phyloP scores from a whole-genome alignment of 1,140 invertebrate genomes.

The Diuraphis noxia region DNA sequence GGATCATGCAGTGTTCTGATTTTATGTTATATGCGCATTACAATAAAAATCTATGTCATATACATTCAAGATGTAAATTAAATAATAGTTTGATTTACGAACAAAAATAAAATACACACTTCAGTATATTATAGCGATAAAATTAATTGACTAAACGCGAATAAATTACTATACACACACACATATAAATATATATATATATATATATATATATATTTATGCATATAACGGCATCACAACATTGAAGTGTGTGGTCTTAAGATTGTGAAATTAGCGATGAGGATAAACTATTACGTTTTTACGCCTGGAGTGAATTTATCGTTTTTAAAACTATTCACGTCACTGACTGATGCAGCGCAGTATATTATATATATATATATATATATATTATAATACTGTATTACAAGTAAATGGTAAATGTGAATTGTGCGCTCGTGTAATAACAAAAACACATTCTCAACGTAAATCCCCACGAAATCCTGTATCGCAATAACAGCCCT shows the following conservation, averaged over 20 bases:
- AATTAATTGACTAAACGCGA: slow-evolving; percentile 33
- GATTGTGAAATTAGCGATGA: slow-evolving; percentile 11
- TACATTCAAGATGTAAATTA: slow-evolving; percentile 1
- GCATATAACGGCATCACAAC: slow-evolving; percentile 1
- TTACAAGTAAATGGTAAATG: neutral
- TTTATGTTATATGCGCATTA: slow-evolving; percentile 2
- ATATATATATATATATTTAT: neutral
- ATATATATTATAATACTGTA: neutral
- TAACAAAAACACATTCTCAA: neutral
- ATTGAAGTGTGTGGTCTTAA: neutral
- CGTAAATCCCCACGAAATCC: neutral
- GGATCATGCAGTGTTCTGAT: neutral
- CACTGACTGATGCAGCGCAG: neutral
- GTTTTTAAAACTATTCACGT: slow-evolving; percentile 13
- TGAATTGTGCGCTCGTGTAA: neutral
- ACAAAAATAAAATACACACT: neutral
- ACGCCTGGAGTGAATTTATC: neutral
- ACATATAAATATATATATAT: neutral
- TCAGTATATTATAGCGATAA: neutral
- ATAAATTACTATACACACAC: neutral
- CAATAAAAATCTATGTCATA: slow-evolving; percentile 16
- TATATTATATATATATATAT: neutral
- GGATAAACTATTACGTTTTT: neutral
- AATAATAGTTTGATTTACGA: slow-evolving; percentile 36
- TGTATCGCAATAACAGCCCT: neutral